Conservation (phyloP, 2,797 vertebrate genomes). For the Pseudocheirus occidentalis region DNA sequence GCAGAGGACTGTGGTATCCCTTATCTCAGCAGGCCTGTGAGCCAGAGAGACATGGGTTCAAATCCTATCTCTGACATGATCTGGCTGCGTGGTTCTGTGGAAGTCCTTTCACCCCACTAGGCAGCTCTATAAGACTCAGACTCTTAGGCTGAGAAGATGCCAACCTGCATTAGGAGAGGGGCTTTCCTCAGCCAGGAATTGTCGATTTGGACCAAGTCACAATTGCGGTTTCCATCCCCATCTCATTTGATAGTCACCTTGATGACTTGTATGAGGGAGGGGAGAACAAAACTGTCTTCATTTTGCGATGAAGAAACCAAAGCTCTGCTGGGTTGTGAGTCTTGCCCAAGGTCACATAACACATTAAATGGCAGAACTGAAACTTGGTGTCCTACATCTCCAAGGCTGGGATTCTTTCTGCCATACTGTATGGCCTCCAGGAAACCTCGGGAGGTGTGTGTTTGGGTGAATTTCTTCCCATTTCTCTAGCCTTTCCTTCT, state of each 20-base stretch:
- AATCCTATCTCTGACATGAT: neutral
- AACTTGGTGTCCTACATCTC: neutral
- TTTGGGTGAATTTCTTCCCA: too few species aligned
- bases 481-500: neutral
- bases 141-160: neutral
- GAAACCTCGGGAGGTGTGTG: neutral
- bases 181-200: neutral
- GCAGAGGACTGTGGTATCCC: neutral
- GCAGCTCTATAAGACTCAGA: neutral
- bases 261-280: neutral
- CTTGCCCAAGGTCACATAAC: neutral
- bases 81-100: neutral
- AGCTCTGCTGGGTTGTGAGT: neutral
- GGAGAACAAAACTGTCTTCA: neutral
- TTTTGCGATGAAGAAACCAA: slow-evolving; percentile 27
- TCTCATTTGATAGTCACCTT: neutral
- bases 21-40: neutral
- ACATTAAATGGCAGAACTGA: neutral
- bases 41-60: neutral
- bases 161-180: neutral
- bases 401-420: neutral
- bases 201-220: neutral
- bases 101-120: neutral
- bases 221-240: neutral
- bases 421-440: neutral